Percentiles rank a stretch among this genome's conserved stretches.
phyloP scores from a whole-genome alignment of 2,888 invertebrate species.

The Leptinotarsa peninsularis region DNA sequence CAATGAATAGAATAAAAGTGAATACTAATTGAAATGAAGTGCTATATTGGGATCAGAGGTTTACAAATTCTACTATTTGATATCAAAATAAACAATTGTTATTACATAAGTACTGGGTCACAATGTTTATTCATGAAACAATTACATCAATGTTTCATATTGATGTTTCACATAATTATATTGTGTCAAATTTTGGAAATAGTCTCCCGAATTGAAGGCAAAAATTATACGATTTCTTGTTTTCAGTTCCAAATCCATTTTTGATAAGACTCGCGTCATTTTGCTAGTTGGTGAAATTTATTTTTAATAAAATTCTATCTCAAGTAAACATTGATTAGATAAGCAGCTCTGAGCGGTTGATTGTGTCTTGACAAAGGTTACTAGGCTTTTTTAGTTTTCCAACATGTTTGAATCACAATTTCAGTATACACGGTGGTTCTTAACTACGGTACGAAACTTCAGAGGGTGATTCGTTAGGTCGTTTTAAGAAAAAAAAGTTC shows the following conservation, averaged over 20 bases:
- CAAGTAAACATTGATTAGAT: slow-evolving; percentile 32
- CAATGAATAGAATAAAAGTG: slow-evolving; percentile 22
- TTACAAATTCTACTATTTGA: slow-evolving; percentile 31
- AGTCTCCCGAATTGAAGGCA: background rate
- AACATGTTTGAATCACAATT: background rate
- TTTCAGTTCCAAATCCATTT: background rate
- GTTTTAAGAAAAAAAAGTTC: no score
- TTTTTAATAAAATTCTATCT: slow-evolving; percentile 20
- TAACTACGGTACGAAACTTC: background rate
- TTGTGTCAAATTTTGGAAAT: background rate
- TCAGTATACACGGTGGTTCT: background rate
- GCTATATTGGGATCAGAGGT: slow-evolving; percentile 28
- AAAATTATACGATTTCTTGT: background rate
- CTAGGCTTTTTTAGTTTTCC: background rate
- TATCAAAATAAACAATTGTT: slow-evolving; percentile 39
- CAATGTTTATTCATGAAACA: slow-evolving; percentile 36
- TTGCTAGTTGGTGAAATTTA: slow-evolving; percentile 19
- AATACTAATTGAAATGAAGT: slow-evolving; percentile 13
- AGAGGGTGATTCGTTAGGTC: no score
- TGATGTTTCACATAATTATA: slow-evolving; percentile 33
- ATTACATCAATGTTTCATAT: slow-evolving; percentile 37
- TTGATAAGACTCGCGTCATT: slow-evolving; percentile 14
- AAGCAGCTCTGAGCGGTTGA: slow-evolving; percentile 15
- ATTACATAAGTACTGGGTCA: slow-evolving; percentile 36
- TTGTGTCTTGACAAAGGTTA: slow-evolving; percentile 9